Percentiles rank a stretch among this genome's conserved stretches.
Evolutionary conservation across 2,113 vertebrate species (phyloP).

Genomic region (Seriola aureovittata): DNA sequence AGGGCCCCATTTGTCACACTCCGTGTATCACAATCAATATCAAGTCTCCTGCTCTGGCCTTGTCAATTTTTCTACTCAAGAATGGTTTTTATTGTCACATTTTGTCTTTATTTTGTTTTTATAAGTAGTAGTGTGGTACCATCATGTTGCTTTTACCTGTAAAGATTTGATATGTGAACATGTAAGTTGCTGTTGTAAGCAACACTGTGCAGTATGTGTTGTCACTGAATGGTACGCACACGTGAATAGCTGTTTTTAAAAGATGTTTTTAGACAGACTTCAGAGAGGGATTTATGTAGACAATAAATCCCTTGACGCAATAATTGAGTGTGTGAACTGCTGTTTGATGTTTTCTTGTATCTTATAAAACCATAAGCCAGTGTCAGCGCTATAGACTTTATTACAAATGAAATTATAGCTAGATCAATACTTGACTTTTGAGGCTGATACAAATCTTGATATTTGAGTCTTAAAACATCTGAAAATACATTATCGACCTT

Average conservation of each 20-base stretch:
- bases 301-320: conserved; percentile 4
- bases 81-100: neutral
- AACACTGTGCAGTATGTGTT: conserved; percentile 4
- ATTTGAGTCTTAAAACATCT: no score
- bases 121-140: conserved; percentile 1
- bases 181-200: conserved; percentile 72
- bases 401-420: neutral
- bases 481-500: no score
- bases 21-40: neutral
- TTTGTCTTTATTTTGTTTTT: conserved; percentile 4
- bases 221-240: conserved; percentile 5
- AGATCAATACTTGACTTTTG: neutral
- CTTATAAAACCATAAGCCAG: neutral
- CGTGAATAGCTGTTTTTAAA: neutral
- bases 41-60: neutral
- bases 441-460: no score
- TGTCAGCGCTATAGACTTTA: neutral
- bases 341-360: neutral
- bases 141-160: conserved; percentile 19
- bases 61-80: neutral
- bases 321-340: neutral
- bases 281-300: neutral
- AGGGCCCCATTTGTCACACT: neutral
- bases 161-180: conserved; percentile 15
- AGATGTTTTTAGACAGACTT: neutral